Percentiles rank a stretch among this genome's conserved stretches.
phyloP scores from a whole-genome alignment of 2,113 vertebrate species.

The Triplophysa tibetana region DNA sequence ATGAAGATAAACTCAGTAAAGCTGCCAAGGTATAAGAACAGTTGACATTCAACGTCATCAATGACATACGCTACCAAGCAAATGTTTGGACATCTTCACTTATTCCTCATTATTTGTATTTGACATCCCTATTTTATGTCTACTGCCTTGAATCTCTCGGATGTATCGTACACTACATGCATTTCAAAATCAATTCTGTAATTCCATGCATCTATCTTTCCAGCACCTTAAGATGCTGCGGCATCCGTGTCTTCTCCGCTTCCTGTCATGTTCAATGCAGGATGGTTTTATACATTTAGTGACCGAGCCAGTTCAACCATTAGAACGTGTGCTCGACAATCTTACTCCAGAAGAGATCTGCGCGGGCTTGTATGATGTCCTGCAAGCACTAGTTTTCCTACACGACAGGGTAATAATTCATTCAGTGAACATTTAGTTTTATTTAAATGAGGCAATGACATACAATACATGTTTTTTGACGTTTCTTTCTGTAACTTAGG shows the following conservation, averaged over 20 bases:
- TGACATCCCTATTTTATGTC: no score
- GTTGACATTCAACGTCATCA: background rate
- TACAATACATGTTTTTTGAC: background rate
- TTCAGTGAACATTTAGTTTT: background rate
- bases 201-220: slow-evolving; percentile 43
- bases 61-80: background rate
- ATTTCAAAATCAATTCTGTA: background rate
- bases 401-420: slow-evolving; percentile 85
- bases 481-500: slow-evolving; percentile 68
- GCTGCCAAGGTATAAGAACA: slow-evolving; percentile 83
- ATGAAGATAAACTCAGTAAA: slow-evolving; percentile 92
- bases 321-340: slow-evolving; percentile 79
- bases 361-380: slow-evolving; percentile 89
- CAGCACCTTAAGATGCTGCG: slow-evolving; percentile 97
- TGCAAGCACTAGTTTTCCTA: slow-evolving; percentile 91
- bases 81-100: background rate
- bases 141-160: background rate
- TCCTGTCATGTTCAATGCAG: slow-evolving; percentile 92
- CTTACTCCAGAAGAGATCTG: slow-evolving; percentile 89
- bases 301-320: slow-evolving; percentile 88
- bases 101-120: background rate
- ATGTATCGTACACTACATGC: background rate
- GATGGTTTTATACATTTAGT: slow-evolving; percentile 89
- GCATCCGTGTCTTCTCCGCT: slow-evolving; percentile 92
- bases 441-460: no score